Percentiles rank a stretch among this genome's conserved stretches.
Evolutionary conservation across 64 coral and sea anemone species (phyloP).

Genomic region (Actinia equina): DNA sequence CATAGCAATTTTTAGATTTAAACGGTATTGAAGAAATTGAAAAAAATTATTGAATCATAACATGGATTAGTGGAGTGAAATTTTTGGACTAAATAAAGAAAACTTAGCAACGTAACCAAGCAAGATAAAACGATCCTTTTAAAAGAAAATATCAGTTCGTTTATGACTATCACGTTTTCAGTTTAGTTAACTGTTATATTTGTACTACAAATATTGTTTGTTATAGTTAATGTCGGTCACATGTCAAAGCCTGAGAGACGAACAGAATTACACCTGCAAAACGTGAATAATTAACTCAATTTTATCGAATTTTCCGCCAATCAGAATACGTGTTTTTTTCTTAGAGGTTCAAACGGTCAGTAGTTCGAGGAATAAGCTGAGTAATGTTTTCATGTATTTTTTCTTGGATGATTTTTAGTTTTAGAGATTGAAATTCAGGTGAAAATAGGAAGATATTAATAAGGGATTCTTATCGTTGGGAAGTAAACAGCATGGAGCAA

Average conservation of each 20-base stretch:
- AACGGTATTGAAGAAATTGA: too few species aligned
- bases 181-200: too few species aligned
- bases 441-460: background rate
- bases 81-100: too few species aligned
- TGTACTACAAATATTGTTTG: background rate
- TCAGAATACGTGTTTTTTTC: background rate
- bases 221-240: background rate
- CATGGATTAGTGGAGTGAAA: too few species aligned
- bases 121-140: too few species aligned
- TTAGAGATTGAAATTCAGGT: background rate
- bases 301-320: background rate
- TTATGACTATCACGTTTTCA: too few species aligned
- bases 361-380: background rate
- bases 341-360: background rate
- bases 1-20: too few species aligned
- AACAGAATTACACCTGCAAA: conserved; percentile 12
- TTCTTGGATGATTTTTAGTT: background rate
- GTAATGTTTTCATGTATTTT: background rate
- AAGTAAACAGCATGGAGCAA: background rate
- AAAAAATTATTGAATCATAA: too few species aligned
- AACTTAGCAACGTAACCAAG: too few species aligned
- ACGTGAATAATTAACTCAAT: background rate
- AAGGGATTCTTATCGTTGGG: background rate
- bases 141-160: too few species aligned
- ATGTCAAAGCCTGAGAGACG: background rate